Conservation (phyloP, 1,140 invertebrate species). For the Zaprionus davidi region DNA sequence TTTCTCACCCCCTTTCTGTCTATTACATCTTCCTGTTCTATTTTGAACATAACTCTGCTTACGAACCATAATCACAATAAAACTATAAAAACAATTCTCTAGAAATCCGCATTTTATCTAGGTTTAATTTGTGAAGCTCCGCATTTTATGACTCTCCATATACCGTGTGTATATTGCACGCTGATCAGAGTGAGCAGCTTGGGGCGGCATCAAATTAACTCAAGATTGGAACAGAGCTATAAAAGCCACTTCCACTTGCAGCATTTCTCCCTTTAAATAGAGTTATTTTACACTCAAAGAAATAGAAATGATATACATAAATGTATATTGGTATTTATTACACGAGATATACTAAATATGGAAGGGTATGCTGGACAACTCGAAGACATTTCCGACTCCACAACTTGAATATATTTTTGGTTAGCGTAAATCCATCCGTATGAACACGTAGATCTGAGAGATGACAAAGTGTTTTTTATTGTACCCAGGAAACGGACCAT, state of each 20-base stretch:
- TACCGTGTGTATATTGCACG: conserved; percentile 31
- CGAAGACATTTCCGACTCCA: accelerated
- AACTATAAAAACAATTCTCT: conserved; percentile 18
- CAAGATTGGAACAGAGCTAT: conserved; percentile 12
- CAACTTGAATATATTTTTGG: too few relatives aligned
- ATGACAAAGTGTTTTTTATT: too few relatives aligned
- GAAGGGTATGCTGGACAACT: too few relatives aligned
- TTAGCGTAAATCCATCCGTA: too few relatives aligned
- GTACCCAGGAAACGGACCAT: too few relatives aligned
- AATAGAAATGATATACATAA: background rate
- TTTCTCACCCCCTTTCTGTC: background rate
- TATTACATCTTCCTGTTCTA: conserved; percentile 1
- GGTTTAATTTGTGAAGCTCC: conserved; percentile 20
- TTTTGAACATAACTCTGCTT: background rate
- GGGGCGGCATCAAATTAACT: conserved; percentile 32
- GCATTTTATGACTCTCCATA: conserved; percentile 29
- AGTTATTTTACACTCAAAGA: conserved; percentile 14
- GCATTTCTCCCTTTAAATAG: background rate
- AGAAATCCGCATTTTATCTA: conserved; percentile 27
- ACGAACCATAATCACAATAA: conserved; percentile 9
- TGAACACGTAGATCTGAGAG: too few relatives aligned
- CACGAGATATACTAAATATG: too few relatives aligned
- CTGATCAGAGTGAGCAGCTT: conserved; percentile 14
- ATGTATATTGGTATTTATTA: background rate
- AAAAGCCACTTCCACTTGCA: background rate